Percentiles rank a stretch among this genome's conserved stretches.
These are phyloP conservation scores for Deilephila porcellus DNA, from an alignment of 2,888 invertebrate species.

Conservation along the genomic window DNA sequence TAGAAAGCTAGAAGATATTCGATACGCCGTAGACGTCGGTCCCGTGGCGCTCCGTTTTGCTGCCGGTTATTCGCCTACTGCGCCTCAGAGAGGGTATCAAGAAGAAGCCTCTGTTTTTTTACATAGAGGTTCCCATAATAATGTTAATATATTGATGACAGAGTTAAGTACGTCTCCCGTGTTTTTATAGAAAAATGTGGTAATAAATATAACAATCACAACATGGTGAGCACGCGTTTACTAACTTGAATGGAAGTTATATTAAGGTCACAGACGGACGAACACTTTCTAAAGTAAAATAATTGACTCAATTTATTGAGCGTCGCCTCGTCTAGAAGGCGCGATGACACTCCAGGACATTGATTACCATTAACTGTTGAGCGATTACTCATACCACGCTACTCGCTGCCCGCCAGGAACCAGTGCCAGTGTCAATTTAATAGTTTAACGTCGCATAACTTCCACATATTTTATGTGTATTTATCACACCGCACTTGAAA, in stretches of 20 bases:
- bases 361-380: constrained; percentile 46
- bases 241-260: constrained; percentile 64
- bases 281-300: constrained; percentile 60
- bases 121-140: neutral
- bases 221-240: constrained; percentile 52
- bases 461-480: constrained; percentile 4
- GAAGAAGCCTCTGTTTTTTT: neutral
- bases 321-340: constrained; percentile 62
- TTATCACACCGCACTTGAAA: neutral
- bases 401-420: neutral
- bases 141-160: neutral
- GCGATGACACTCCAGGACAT: constrained; percentile 58
- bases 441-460: constrained; percentile 21
- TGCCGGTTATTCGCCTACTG: no score
- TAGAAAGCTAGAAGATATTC: no score
- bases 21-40: no score
- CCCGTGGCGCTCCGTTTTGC: no score
- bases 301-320: constrained; percentile 73
- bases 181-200: neutral
- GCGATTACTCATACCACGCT: constrained; percentile 26
- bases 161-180: neutral
- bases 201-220: constrained; percentile 46
- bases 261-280: constrained; percentile 66
- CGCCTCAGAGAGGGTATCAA: no score
- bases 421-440: constrained; percentile 11